Evolutionary conservation across 2,888 invertebrate species (phyloP), one percentile per base, ranked within the genome.

Genomic region (Dryomyza anilis): DNA sequence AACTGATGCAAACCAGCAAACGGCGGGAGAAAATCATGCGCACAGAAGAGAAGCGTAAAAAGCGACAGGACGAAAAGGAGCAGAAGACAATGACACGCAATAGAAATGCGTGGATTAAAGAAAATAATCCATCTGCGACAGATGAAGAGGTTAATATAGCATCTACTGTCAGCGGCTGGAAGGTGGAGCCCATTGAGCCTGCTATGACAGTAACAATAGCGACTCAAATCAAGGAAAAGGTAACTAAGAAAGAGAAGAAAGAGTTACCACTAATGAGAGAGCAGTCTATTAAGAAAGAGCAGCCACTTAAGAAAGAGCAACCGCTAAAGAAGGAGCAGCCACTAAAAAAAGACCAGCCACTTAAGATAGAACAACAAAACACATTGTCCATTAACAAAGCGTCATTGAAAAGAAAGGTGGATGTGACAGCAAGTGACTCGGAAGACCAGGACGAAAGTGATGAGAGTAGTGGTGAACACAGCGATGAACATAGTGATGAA

Each of bases 1-100:
- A 76, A 60, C 70, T 83, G 14, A 52, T 72, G 53, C 74, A 80
- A 65, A 64, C 72, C 0, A 82, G 83, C 66, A 81, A 78, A 66
- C 70, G 79, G 1, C 71, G 69, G n/a, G 65, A 65, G 1, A 77
- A 81, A 67, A 57, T 72, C 0, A 62, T 76, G 12, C 72, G 72
- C n/a, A 70, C 76, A 0, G 78, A 78, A 30, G 72, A 73, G 12
- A 80, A 76, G 30, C 71, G 71, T 1, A 66, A 69, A 3, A 75
- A 72, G 10, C 76, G 80, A 2, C 69, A 73, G 53, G 72, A 76
- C 48, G 46, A 73, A 0, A 74, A 76, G 52, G 74, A 72, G 14
- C 76, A 74, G 23, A 80, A 80, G 48, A 59, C 64, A 3, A 70
- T 72, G 29, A 68, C 70, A 3, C 72, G 71, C 5, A 81, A 80